Evolutionary conservation across 2,888 invertebrate genomes (phyloP), one percentile per base, ranked within the genome.

Genomic region (Ceramica pisi): DNA sequence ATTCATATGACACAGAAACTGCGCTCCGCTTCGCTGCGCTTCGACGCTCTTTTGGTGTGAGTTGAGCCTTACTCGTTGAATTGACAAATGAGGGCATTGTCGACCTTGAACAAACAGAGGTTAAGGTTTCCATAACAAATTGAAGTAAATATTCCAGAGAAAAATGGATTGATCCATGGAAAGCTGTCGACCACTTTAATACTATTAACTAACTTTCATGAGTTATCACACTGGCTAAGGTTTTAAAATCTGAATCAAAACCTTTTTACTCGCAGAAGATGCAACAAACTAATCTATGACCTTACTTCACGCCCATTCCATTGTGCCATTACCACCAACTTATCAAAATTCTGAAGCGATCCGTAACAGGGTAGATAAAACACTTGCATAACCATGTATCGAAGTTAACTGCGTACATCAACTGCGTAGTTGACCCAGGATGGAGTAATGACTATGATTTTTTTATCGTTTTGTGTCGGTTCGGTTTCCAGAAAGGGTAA

Each of bases 401-500:
- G 61, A 78, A 64, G 62, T 80, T 74, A 72, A 84, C 83, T 83
- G 80, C 86, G 86, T 77, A 86, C 56, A 67, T 62, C 53, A 68
- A 85, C 78, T 86, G 78, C 86, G 86, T 78, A 86, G 75, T 85
- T 80, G 79, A 75, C 81, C 84, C 75, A 75, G 76, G 73, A 83
- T 78, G 79, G 68, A 77, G 75, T 75, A 78, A 80, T 75, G 64
- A 83, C 66, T 81, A 81, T 78, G 72, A 80, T 67, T 81, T 83
- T 84, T 85, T 86, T 85, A 84, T 86, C 82, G 38, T 78, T 60
- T 59, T 74, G 64, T 80, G 82, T 75, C 81, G 86, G 81, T 87
- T 86, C 80, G 76, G 78, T 87, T 90, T 86, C 84, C 85, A 84
- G 85, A 86, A 88, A 83, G 80, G 69, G 78, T 73, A 66, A 67